Evolutionary conservation across 1,140 invertebrate species (phyloP).

Genomic region (Brachystomella parvula): DNA sequence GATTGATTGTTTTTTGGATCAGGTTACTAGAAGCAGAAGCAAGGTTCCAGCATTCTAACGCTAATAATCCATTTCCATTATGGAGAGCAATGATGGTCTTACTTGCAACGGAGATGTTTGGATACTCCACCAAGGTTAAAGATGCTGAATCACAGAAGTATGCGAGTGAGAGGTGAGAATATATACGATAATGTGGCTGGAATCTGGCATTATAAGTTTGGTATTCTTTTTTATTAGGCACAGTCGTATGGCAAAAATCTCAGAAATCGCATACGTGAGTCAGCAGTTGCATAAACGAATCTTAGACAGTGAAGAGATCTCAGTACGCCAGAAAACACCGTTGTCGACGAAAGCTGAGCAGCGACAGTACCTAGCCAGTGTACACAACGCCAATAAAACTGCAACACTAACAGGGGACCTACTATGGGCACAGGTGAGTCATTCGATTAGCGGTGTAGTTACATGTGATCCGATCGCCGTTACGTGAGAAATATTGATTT

Average conservation of each 20-base stretch:
- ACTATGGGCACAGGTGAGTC: constrained; percentile 11
- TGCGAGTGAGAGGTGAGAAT: constrained; percentile 16
- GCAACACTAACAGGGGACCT: constrained; percentile 19
- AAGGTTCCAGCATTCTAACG: background rate
- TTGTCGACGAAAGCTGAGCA: background rate
- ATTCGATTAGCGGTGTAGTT: background rate
- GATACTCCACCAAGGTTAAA: background rate
- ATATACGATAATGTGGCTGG: background rate
- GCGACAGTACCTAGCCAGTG: background rate
- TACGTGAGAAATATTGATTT: too few species aligned
- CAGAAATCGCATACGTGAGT: constrained; percentile 15
- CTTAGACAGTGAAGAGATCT: constrained; percentile 1
- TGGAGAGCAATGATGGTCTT: constrained; percentile 20
- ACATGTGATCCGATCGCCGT: background rate
- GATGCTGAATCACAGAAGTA: background rate
- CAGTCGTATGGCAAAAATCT: constrained; percentile 9
- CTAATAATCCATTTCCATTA: constrained; percentile 16
- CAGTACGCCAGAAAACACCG: background rate
- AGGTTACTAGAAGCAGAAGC: constrained; percentile 15
- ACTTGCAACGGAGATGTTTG: constrained; percentile 19
- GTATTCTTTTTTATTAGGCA: constrained; percentile 10
- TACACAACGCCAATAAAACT: constrained; percentile 20
- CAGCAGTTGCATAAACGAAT: constrained; percentile 19
- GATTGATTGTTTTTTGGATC: background rate
- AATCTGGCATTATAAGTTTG: background rate